These are phyloP conservation scores for Erpornis zantholeuca DNA, from an alignment of 2,113 vertebrate genomes.

Conservation along the genomic window DNA sequence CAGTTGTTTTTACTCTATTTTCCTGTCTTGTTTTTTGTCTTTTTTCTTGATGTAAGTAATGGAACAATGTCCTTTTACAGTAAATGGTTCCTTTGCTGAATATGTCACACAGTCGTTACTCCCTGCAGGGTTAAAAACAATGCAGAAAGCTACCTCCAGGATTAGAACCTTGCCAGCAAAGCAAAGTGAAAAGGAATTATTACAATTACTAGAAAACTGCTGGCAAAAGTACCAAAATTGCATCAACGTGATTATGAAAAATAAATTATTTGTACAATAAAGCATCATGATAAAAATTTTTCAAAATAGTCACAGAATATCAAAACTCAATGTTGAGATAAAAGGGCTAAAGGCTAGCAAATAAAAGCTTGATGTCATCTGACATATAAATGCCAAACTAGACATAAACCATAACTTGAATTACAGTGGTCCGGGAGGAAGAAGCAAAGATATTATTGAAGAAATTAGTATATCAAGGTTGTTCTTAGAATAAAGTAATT, in stretches of 20 bases:
- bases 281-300: background rate
- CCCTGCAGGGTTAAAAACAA: conserved; percentile 33
- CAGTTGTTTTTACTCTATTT: conserved; percentile 21
- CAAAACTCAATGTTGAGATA: background rate
- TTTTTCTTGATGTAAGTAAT: conserved; percentile 28
- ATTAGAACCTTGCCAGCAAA: background rate
- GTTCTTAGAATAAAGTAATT: background rate
- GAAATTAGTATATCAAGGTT: background rate
- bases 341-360: background rate
- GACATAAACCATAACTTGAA: background rate
- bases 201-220: background rate
- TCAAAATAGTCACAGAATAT: background rate
- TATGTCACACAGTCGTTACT: conserved; percentile 11
- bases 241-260: background rate
- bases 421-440: background rate
- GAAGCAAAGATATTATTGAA: background rate
- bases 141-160: background rate
- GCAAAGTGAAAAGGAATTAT: background rate
- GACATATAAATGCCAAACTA: background rate
- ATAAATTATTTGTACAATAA: background rate
- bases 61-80: conserved; percentile 20
- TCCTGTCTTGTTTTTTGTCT: background rate
- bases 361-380: background rate
- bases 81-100: conserved; percentile 7
- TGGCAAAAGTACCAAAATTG: background rate